Evolutionary conservation across 1,140 invertebrate species (phyloP).

Genomic region (Episyrphus balteatus): DNA sequence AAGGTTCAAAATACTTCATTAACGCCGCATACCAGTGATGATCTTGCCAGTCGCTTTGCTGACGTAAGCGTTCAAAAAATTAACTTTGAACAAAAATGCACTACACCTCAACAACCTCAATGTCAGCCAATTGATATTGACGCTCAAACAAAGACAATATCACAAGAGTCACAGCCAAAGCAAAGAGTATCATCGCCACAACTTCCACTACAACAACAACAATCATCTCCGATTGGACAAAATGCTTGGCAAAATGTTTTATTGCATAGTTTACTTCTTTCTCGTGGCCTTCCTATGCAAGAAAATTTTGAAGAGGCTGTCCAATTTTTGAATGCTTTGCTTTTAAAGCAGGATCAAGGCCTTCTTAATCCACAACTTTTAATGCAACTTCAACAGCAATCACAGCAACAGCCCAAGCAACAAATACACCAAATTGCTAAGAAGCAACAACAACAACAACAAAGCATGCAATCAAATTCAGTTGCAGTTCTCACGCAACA

Average conservation of each 20-base stretch:
- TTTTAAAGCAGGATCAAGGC: slow-evolving; percentile 25
- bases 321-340: slow-evolving; percentile 33
- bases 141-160: slow-evolving; percentile 31
- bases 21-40: slow-evolving; percentile 9
- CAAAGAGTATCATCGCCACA: background rate
- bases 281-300: background rate
- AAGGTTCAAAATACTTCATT: slow-evolving; percentile 10
- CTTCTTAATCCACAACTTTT: slow-evolving; percentile 4
- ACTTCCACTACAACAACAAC: no score
- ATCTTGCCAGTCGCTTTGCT: slow-evolving; percentile 10
- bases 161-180: slow-evolving; percentile 19
- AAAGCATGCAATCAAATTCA: background rate
- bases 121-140: slow-evolving; percentile 27
- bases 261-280: no score
- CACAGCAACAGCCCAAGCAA: slow-evolving; percentile 7
- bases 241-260: no score
- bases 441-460: slow-evolving; percentile 19
- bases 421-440: slow-evolving; percentile 9
- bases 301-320: no score
- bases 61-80: no score
- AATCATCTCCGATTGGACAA: no score
- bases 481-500: slow-evolving; percentile 5
- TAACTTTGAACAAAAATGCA: no score
- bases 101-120: no score
- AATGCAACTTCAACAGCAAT: slow-evolving; percentile 13